Evolutionary conservation across 2,888 invertebrate species (phyloP).

Genomic region (Agonopterix subpropinquella): DNA sequence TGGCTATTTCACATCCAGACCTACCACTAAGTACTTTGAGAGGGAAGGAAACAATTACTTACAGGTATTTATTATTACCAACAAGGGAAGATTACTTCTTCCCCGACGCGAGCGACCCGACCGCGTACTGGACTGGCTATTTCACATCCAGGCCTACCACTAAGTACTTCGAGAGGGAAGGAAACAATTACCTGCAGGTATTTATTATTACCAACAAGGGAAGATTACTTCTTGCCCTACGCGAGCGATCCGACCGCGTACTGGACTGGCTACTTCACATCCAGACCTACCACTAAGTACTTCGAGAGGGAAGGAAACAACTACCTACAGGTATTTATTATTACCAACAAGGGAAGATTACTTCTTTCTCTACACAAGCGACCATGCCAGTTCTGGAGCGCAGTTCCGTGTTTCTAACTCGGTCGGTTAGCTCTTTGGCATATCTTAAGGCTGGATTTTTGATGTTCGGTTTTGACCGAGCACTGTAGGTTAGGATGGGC

Average conservation of each 20-base stretch:
- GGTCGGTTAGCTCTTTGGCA: too few species aligned
- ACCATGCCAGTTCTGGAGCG: too few species aligned
- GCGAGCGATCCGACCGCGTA: slow-evolving; percentile 88
- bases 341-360: too few species aligned
- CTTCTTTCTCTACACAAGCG: too few species aligned
- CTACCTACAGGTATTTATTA: slow-evolving; percentile 83
- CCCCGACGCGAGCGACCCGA: slow-evolving; percentile 86
- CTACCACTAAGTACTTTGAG: slow-evolving; percentile 86
- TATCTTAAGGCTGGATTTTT: too few species aligned
- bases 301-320: slow-evolving; percentile 85
- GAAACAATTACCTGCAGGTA: slow-evolving; percentile 86
- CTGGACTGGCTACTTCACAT: slow-evolving; percentile 96
- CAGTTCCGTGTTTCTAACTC: too few species aligned
- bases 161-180: slow-evolving; percentile 84
- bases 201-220: too few species aligned
- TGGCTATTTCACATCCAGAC: slow-evolving; percentile 91
- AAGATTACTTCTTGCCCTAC: too few species aligned
- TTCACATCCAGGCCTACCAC: slow-evolving; percentile 88
- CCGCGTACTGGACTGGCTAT: slow-evolving; percentile 96
- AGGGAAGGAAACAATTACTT: slow-evolving; percentile 83
- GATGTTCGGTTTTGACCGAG: too few species aligned
- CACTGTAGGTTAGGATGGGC: too few species aligned
- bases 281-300: slow-evolving; percentile 86
- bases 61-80: too few species aligned
- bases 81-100: too few species aligned